These are phyloP conservation scores for Oryctolagus cuniculus DNA, from an alignment of 2,113 vertebrate genomes.

Conservation along the genomic window mOryCun1.1 NC_091435.1:78694001-78694500, in stretches of 20 bases:
- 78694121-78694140: not conserved
- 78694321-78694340: not conserved
- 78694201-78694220: not conserved
- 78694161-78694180: not conserved
- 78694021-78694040: not conserved
- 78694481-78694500: not conserved
- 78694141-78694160: not conserved
- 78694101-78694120: not conserved
- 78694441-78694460: not conserved
- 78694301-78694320: not conserved
- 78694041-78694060: not conserved
- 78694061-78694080: not conserved
- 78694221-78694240: slow-evolving; percentile 10
- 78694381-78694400: slow-evolving; percentile 9
- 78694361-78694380: not conserved
- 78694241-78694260: not conserved
- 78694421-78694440: not conserved
- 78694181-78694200: not conserved
- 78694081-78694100: not conserved
- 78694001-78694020: not conserved
- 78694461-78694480: not conserved
- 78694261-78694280: not conserved
- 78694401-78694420: not conserved
- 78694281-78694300: not conserved
- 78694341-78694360: slow-evolving; percentile 2